Evolutionary conservation across 1,140 invertebrate species (phyloP), one percentile per base, ranked within the genome.

Genomic region (Temnothorax curvispinosus): DNA sequence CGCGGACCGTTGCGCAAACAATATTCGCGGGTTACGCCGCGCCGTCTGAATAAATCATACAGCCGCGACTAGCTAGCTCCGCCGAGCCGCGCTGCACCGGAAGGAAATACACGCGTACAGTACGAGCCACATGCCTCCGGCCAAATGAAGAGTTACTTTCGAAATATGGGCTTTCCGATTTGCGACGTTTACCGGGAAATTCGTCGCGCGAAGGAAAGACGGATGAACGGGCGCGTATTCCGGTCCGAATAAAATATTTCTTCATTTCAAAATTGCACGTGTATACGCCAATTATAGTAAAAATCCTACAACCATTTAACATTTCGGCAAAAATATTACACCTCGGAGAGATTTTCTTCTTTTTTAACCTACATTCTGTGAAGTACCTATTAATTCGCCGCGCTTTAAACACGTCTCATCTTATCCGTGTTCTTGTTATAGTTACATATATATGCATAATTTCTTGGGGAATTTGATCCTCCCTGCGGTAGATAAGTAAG

Each of bases 141-240:
- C 62, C 76, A 77, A 56, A 90, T 90, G 88, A 90, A 87, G 88
- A 90, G 88, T 89, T 90, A 89, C 84, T 90, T 77, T 41, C 35
- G 85, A 89, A 85, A 89, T 76, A 81, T 52, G 87, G 81, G 76
- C 84, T 69, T 56, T 72, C 65, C 50, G 64, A 76, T 62, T 64
- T 84, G 80, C 69, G 80, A 84, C 80, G 56, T 75, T 84, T 75
- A 75, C 80, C 80, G 80, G 80, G 56, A 84, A 75, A 75, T 74
- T 84, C 80, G 80, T 69, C 80, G 44, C 56, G 69, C 69, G 41
- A 8, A 1, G 65, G 47, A 52, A 71, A 81, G 77, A 80, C 62
- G 77, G n/a, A 80, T 80, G 62, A 74, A 54, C 32, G 41, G 4
- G n/a, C 77, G 60, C 41, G 21, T 9, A 18, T 67, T 44, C n/a